A percentile compares a stretch with the other conserved stretches of the same genome.
These are phyloP conservation scores for Aricia agestis DNA, from an alignment of 1,140 invertebrate species.

Conservation along the genomic window DNA sequence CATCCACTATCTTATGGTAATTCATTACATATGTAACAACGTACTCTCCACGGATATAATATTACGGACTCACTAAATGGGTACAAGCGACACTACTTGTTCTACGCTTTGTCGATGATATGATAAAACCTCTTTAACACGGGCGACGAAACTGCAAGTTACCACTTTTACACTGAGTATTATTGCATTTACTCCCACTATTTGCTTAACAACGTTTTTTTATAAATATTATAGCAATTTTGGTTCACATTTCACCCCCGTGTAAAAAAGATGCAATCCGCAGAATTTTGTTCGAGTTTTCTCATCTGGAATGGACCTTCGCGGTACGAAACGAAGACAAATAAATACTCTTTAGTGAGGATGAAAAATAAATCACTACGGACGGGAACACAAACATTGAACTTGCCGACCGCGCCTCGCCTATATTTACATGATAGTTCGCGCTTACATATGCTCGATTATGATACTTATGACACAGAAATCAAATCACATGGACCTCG, in stretches of 20 bases:
- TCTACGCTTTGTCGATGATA: conserved; percentile 25
- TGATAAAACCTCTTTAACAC: conserved; percentile 28
- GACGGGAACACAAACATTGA: conserved; percentile 69
- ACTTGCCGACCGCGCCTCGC: conserved; percentile 49
- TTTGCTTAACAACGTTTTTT: neutral
- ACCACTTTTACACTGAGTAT: neutral
- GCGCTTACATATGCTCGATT: conserved; percentile 9
- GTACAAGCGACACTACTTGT: neutral
- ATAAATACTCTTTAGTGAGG: conserved; percentile 43
- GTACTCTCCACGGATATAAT: conserved; percentile 22
- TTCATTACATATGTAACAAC: conserved; percentile 51
- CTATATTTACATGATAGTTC: conserved; percentile 24
- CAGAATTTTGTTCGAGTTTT: conserved; percentile 39
- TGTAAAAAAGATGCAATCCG: neutral
- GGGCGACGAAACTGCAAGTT: neutral
- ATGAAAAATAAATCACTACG: conserved; percentile 63
- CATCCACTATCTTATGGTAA: conserved; percentile 65
- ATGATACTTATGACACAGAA: neutral
- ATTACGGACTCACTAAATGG: conserved; percentile 16
- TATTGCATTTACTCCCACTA: neutral
- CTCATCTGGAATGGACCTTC: conserved; percentile 33
- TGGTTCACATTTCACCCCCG: neutral
- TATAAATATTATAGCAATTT: too few species aligned
- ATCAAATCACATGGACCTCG: neutral
- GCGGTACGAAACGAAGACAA: conserved; percentile 34